These are phyloP conservation scores for Chiroxiphia lanceolata DNA, from an alignment of 2,797 vertebrate species.

Conservation along the genomic window DNA sequence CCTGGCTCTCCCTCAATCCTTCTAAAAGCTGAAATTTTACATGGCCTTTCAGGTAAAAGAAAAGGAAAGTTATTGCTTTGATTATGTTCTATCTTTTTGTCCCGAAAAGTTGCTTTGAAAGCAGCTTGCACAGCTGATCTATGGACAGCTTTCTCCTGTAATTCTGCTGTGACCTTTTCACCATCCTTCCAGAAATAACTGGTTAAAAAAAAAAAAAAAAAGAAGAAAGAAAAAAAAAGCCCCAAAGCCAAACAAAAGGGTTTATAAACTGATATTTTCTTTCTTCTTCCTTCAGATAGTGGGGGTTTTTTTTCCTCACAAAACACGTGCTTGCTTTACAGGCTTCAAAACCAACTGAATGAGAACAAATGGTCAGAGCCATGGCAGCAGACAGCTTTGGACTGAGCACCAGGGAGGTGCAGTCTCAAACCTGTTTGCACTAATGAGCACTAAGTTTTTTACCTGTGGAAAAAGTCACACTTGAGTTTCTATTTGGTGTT, in stretches of 20 bases:
- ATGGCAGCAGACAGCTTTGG: not conserved
- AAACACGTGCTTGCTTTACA: not conserved
- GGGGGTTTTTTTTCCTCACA: accelerated
- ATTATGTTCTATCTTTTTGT: constrained; percentile 10
- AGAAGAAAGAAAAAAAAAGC: accelerated
- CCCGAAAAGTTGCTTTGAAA: not conserved
- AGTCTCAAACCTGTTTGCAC: not conserved
- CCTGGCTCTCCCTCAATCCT: not conserved
- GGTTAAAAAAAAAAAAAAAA: not conserved
- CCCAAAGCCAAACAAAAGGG: not conserved
- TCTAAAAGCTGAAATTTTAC: not conserved
- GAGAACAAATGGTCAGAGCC: not conserved
- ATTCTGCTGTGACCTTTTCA: constrained; percentile 37
- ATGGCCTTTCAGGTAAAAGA: not conserved
- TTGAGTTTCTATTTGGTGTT: not conserved
- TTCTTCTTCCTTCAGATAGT: not conserved
- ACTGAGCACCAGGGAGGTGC: not conserved
- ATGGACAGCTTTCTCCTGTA: not conserved
- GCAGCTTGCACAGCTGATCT: not conserved
- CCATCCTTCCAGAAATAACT: not conserved
- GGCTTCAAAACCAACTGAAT: not conserved
- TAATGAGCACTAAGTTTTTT: not conserved
- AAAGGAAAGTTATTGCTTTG: not conserved
- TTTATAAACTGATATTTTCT: not conserved
- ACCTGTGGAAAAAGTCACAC: not conserved